These are phyloP conservation scores for Allophyes oxyacanthae DNA, from an alignment of 2,888 invertebrate genomes.

Conservation along the genomic window DNA sequence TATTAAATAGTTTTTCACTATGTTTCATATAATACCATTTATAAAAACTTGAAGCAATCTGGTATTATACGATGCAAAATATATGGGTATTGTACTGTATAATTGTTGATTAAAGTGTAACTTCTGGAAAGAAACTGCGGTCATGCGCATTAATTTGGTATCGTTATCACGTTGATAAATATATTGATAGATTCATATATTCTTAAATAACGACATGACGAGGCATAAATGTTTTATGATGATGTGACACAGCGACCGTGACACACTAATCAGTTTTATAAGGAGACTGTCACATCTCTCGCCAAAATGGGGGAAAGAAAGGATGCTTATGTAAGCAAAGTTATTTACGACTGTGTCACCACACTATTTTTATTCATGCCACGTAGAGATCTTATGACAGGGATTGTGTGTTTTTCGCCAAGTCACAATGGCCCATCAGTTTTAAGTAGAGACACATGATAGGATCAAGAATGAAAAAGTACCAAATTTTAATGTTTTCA, in stretches of 20 bases:
- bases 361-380: slow-evolving; percentile 40
- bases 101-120: no score
- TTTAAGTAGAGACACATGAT: slow-evolving; percentile 17
- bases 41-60: no score
- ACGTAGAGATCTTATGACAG: slow-evolving; percentile 36
- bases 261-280: slow-evolving; percentile 28
- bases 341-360: slow-evolving; percentile 41
- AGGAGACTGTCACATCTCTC: slow-evolving; percentile 3
- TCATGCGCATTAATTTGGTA: slow-evolving; percentile 14
- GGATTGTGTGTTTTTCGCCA: slow-evolving; percentile 36
- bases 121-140: no score
- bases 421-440: slow-evolving; percentile 24
- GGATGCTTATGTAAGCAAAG: slow-evolving; percentile 38
- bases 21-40: no score
- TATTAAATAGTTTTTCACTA: no score
- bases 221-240: slow-evolving; percentile 46
- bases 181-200: slow-evolving; percentile 31
- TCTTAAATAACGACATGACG: slow-evolving; percentile 21
- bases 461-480: slow-evolving; percentile 7
- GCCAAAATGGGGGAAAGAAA: slow-evolving; percentile 20
- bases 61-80: no score
- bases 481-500: not conserved
- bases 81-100: no score
- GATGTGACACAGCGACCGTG: slow-evolving; percentile 18
- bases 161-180: slow-evolving; percentile 19